Evolutionary conservation across 2,888 invertebrate genomes (phyloP).

Genomic region (Trissolcus brochymenae): DNA sequence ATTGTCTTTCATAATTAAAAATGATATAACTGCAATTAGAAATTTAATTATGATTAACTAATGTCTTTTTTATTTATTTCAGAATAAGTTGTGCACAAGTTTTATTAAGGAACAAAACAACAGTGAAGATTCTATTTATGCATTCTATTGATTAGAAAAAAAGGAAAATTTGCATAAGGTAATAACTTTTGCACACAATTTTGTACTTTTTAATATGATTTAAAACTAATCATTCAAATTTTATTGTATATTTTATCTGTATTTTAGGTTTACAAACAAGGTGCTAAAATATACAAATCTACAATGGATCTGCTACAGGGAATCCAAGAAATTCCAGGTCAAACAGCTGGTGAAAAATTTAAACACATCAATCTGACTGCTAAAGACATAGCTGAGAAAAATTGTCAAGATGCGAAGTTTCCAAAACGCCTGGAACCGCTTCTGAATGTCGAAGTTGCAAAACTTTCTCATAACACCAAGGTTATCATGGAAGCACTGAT

Average conservation of each 20-base stretch:
- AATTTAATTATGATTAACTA: no score
- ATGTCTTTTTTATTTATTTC: no score
- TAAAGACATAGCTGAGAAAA: slow-evolving; percentile 22
- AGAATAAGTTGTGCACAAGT: no score
- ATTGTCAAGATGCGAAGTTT: slow-evolving; percentile 31
- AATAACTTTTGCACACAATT: no score
- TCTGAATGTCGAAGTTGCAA: slow-evolving; percentile 63
- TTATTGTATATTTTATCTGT: not conserved
- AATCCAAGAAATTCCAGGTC: slow-evolving; percentile 67
- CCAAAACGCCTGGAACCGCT: slow-evolving; percentile 61
- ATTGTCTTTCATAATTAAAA: no score
- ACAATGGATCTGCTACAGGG: slow-evolving; percentile 58
- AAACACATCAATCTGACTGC: slow-evolving; percentile 61
- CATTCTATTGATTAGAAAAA: no score
- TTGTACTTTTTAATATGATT: no score
- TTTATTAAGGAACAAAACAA: no score
- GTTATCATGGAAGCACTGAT: slow-evolving; percentile 65
- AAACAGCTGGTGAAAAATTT: slow-evolving; percentile 64
- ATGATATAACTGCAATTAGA: no score
- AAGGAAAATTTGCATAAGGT: no score
- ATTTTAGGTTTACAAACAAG: not conserved
- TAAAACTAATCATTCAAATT: no score
- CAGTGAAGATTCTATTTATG: no score
- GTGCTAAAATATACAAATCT: not conserved
- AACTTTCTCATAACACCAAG: slow-evolving; percentile 56